phyloP scores from a whole-genome alignment of 2,888 invertebrate genomes.

The Neoascia interrupta region DNA sequence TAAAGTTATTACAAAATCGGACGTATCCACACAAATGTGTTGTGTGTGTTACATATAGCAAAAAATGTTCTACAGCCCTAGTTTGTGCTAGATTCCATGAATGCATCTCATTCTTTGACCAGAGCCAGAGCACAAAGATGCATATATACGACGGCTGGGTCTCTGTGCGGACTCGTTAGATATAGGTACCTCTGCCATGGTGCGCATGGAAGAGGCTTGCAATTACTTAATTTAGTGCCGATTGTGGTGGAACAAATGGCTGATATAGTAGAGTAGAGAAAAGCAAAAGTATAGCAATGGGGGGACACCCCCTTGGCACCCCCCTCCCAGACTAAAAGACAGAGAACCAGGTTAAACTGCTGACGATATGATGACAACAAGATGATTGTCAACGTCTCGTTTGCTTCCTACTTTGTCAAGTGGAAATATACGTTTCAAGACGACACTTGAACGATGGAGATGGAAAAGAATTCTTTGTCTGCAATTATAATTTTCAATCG shows the following conservation, averaged over 20 bases:
- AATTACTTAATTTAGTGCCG: conserved; percentile 67
- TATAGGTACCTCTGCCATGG: not conserved
- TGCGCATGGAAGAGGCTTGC: conserved; percentile 60
- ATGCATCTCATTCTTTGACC: conserved; percentile 69
- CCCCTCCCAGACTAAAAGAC: too few species aligned
- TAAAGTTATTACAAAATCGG: conserved; percentile 60
- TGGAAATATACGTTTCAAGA: conserved; percentile 20
- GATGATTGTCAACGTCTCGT: conserved; percentile 62
- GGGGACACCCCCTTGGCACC: too few species aligned
- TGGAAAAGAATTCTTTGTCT: conserved; percentile 57
- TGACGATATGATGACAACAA: conserved; percentile 38
- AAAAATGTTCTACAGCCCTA: conserved; percentile 60
- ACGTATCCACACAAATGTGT: conserved; percentile 8
- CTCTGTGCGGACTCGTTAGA: too few species aligned
- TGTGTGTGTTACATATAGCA: conserved; percentile 4
- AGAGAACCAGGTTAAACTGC: conserved; percentile 57
- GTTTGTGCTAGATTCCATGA: conserved; percentile 70
- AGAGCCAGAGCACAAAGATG: conserved; percentile 18
- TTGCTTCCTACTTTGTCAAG: conserved; percentile 62
- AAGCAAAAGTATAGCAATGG: not conserved
- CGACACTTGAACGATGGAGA: conserved; percentile 33
- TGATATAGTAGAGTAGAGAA: too few species aligned
- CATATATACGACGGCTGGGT: conserved; percentile 39
- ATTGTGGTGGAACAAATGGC: conserved; percentile 19
- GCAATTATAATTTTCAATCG: conserved; percentile 24